Evolutionary conservation across 2,888 invertebrate species (phyloP), one percentile per base, ranked within the genome.

Genomic region (Leptopilina myrica): DNA sequence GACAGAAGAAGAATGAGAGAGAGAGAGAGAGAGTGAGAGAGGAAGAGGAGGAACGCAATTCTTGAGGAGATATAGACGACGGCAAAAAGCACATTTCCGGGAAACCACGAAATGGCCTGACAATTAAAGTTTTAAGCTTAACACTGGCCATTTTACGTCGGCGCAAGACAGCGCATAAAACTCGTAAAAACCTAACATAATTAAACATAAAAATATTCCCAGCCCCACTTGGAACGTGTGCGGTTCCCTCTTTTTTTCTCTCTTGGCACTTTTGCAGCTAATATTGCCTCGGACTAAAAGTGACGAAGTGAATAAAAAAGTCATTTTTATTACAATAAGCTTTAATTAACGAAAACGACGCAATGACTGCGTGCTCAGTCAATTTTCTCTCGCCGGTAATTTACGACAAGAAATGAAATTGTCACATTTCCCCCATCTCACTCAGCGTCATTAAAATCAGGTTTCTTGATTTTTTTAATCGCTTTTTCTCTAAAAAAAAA

Each of bases 321-420:
- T 84, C 85, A 86, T 89, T 88, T 89, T 90, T 89, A 90, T 89
- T 89, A 89, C 89, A 90, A 90, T 90, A 88, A 89, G 88, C 88
- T 88, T 89, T 89, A 89, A 89, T 89, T 89, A 89, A 90, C 89
- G 87, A 87, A 33, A 85, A 85, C 84, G 77, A 84, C 87, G 87
- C 33, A 33, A 87, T 86, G 87, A 88, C 87, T 87, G 9, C 2
- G 9, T 46, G 84, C 85, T 84, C 85, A 85, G 83, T 84, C 84
- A 86, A 87, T 86, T 87, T 88, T 87, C 85, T 87, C 87, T 87
- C 87, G 87, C 87, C 88, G 87, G 87, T 87, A 88, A 88, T 88
- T 88, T 88, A 88, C 86, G 86, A 82, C 85, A 87, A 83, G 86
- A 49, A 49, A 11, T 86, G 86, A 86, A 86, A 88, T 86, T 86